Percentiles rank a stretch among this genome's conserved stretches.
Evolutionary conservation across 2,797 vertebrate genomes (phyloP).

Genomic region (Pristis pectinata): DNA sequence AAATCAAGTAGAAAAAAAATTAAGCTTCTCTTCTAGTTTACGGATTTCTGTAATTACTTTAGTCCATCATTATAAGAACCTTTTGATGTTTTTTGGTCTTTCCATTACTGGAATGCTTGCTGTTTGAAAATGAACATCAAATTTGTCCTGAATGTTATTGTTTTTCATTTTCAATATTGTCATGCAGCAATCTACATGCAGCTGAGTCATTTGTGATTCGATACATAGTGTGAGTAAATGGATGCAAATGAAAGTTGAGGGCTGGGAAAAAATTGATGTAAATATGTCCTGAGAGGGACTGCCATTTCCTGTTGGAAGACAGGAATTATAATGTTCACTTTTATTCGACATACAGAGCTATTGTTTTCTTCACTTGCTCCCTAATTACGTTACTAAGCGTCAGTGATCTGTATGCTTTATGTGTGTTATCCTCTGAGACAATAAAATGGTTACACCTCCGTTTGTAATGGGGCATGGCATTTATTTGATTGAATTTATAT

Average conservation of each 20-base stretch:
- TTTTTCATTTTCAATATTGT: not conserved
- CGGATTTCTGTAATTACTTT: not conserved
- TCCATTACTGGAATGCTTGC: conserved; percentile 39
- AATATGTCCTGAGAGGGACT: conserved; percentile 35
- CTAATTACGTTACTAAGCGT: conserved; percentile 43
- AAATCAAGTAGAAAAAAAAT: no score
- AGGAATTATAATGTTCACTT: conserved; percentile 24
- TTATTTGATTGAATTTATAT: not conserved
- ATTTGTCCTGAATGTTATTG: not conserved
- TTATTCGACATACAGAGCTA: conserved; percentile 40
- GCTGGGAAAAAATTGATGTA: conserved; percentile 40
- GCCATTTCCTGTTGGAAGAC: conserved; percentile 2
- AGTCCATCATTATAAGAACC: no score
- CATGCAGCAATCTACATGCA: not conserved
- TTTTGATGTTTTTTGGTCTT: conserved; percentile 38
- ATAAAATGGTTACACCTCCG: conserved; percentile 21
- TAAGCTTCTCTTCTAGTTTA: no score
- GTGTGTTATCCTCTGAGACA: conserved; percentile 1
- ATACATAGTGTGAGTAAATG: not conserved
- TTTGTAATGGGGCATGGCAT: not conserved
- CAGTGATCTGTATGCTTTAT: conserved; percentile 16
- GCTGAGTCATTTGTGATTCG: conserved; percentile 21
- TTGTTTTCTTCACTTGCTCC: conserved; percentile 38
- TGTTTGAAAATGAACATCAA: conserved; percentile 39
- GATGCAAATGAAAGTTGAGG: conserved; percentile 31